Base-by-base conservation (phyloP, 2,888 invertebrate genomes). In the Arctia plantaginis region DNA sequence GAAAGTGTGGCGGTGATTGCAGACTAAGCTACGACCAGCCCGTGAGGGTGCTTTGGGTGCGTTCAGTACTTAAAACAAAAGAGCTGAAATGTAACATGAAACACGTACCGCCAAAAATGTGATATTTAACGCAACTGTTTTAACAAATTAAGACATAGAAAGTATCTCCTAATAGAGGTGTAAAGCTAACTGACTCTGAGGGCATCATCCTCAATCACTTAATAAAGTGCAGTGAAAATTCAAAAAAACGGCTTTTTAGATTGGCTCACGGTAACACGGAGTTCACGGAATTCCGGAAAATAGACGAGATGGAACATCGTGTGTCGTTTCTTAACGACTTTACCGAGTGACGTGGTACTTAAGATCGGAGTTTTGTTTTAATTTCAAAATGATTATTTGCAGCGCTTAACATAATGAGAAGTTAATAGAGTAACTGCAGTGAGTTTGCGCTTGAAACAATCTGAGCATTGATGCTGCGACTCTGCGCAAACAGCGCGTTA, bases 401-500 rank as follows among this genome's bases (percentile, higher is more conserved):
- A 30, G 1, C 1, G 4, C 1, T 62, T 30, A 59, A n/a, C 27
- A 59, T 59, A 59, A 59, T 27, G 13, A 30, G 6, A 62, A 27
- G 27, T 30, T 62, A 62, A 62, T 62, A 30, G 30, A 62, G 6
- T 27, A 30, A 15, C 30, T 62, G 6, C 27, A 1, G 30, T 15
- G 27, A 59, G n/a, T 27, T 59, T 59, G 4, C 27, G 18, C 18
- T 15, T 18, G 27, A 30, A 18, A 62, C 30, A 7, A 62, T 30
- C 62, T 30, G 8, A 62, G 30, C 62, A 30, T 18, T 62, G 8
- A 30, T 6, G 18, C 4, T 30, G 39, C 35, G 7, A 47, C 62
- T 35, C 65, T 41, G 27, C 66, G 75, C 69, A 67, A 71, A 84
- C 66, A 75, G 75, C 64, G 66, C 68, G 30, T 39, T 67, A 65